phyloP scores from a whole-genome alignment of 30 jellyfish, hydroid and myxozoan species.

The Aurelia coerulea region DNA sequence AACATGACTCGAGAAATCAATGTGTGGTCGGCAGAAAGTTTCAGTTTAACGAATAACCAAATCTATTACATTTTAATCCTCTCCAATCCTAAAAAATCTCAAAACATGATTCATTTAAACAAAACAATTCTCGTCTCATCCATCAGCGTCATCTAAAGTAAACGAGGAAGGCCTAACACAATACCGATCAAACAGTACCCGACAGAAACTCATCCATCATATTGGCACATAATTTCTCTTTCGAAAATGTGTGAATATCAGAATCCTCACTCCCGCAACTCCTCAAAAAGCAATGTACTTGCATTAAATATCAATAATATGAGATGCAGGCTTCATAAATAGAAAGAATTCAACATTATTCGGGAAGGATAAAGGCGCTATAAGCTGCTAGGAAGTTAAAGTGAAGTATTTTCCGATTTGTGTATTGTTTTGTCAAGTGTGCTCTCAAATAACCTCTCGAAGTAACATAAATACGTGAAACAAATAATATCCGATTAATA shows the following conservation, averaged over 20 bases:
- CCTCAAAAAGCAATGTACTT: too few species aligned
- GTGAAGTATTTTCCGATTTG: too few species aligned
- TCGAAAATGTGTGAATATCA: conserved; percentile 23
- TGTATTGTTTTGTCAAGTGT: neutral
- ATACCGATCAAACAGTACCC: conserved; percentile 40
- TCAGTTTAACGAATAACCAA: too few species aligned
- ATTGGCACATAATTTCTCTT: neutral
- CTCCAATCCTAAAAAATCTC: neutral
- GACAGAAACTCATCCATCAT: conserved; percentile 74
- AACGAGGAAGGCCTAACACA: conserved; percentile 25
- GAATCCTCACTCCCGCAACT: neutral
- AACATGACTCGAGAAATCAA: too few species aligned
- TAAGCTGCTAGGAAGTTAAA: too few species aligned
- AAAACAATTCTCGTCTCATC: conserved; percentile 36
- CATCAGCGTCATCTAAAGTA: conserved; percentile 66
- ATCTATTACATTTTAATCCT: neutral
- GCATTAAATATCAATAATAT: too few species aligned
- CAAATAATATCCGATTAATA: neutral
- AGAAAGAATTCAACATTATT: too few species aligned
- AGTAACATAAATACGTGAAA: neutral
- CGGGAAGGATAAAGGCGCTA: too few species aligned
- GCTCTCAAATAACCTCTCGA: neutral
- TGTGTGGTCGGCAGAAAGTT: too few species aligned
- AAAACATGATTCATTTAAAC: conserved; percentile 21
- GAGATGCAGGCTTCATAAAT: too few species aligned